Evolutionary conservation across 2,888 invertebrate species (phyloP), one percentile per base, ranked within the genome.

Genomic region (Dasysyrphus tricinctus): DNA sequence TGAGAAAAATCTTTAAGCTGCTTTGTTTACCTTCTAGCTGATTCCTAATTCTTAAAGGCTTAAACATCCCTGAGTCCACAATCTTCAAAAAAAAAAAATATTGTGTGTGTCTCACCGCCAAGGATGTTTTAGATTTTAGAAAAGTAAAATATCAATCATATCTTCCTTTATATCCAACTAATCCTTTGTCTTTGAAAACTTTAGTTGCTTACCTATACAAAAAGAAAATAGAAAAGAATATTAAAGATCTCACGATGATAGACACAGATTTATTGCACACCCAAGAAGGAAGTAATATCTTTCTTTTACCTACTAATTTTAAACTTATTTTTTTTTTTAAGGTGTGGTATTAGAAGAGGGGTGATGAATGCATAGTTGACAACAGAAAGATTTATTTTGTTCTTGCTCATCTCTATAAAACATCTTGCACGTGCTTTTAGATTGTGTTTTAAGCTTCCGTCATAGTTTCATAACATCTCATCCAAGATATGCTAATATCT

Each of bases 391-490:
- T 5, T 24, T 51, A 24, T n/a, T 16, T 5, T 14, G n/a, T 32
- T 51, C 29, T 51, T 51, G 12, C 54, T 54, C n/a, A 32, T 54
- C 54, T 14, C 19, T 24, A 12, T 39, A 44, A 44, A 63, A 29
- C 2, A 63, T 44, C 9, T 63, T 32, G 32, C 67, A 67, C 67
- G 67, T 67, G 67, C 34, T 65, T 65, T 29, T 42, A 3, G 32
- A 0, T 6, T 49, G 12, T 32, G 32, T 49, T 32, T 47, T 47
- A 67, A 49, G 49, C 67, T 67, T 67, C 49, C 34, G 67, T 49
- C 49, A 49, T 67, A 49, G 49, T 67, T 67, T 67, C 49, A 49
- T 67, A 67, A 67, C 16, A 49, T 67, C 34, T 67, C 34, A 49
- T 6, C 19, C 19, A 49, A 47, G 14, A 54, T 47, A 59, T 39